phyloP scores from a whole-genome alignment of 2,888 invertebrate species.

The Noctua fimbriata region DNA sequence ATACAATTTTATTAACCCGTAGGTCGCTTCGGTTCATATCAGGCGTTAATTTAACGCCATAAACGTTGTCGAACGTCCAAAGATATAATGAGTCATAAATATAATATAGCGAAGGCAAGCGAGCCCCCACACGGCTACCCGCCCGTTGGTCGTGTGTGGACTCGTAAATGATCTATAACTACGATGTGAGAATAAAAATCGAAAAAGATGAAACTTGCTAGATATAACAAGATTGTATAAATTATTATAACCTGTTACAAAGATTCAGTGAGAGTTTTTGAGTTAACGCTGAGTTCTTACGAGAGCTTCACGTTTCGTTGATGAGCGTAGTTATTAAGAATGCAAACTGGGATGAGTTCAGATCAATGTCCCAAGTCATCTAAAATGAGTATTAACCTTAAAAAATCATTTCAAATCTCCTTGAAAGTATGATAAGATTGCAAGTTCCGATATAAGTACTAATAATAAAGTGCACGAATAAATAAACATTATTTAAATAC shows the following conservation, averaged over 20 bases:
- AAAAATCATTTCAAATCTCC: neutral
- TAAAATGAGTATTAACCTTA: neutral
- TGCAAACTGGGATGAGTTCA: neutral
- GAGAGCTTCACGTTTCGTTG: neutral
- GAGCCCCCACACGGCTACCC: slow-evolving; percentile 52
- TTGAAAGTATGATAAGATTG: slow-evolving; percentile 21
- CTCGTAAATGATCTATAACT: slow-evolving; percentile 59
- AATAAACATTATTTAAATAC: slow-evolving; percentile 35
- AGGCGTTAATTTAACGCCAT: slow-evolving; percentile 79
- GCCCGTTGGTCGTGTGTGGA: slow-evolving; percentile 45
- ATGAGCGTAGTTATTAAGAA: slow-evolving; percentile 5
- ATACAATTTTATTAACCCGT: slow-evolving; percentile 48
- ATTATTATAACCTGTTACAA: slow-evolving; percentile 26
- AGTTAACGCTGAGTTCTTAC: neutral
- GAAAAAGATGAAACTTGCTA: slow-evolving; percentile 32
- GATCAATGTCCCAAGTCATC: neutral
- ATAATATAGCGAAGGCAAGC: slow-evolving; percentile 50
- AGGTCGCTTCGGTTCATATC: slow-evolving; percentile 65
- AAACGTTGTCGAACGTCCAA: slow-evolving; percentile 73
- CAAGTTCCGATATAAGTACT: slow-evolving; percentile 3
- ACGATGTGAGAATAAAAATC: slow-evolving; percentile 53
- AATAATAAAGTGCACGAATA: slow-evolving; percentile 33
- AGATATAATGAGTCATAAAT: slow-evolving; percentile 76
- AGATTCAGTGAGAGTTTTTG: slow-evolving; percentile 1
- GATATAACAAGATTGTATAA: slow-evolving; percentile 17